Percentiles rank a stretch among this genome's conserved stretches.
These are phyloP conservation scores for Cephalopterus ornatus DNA, from an alignment of 2,113 vertebrate species.

Conservation along the genomic window DNA sequence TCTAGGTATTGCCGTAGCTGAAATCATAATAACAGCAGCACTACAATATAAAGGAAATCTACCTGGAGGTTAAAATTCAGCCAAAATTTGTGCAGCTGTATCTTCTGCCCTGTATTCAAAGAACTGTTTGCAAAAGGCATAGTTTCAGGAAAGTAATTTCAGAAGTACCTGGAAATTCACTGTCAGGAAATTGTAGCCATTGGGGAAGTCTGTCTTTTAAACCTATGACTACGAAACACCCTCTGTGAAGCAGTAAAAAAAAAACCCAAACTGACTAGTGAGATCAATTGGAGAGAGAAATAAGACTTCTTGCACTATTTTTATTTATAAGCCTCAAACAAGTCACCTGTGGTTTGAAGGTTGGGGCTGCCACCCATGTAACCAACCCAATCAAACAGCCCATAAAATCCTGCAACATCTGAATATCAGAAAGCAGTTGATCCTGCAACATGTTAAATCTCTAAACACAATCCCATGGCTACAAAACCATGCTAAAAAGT, in stretches of 20 bases:
- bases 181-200: not conserved
- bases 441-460: not conserved
- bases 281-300: not conserved
- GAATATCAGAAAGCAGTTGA: not conserved
- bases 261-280: not conserved
- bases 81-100: not conserved
- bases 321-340: not conserved
- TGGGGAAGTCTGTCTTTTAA: not conserved
- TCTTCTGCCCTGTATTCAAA: not conserved
- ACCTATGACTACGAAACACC: not conserved
- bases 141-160: not conserved
- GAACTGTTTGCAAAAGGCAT: not conserved
- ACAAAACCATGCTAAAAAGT: not conserved
- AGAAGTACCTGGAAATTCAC: not conserved
- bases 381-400: not conserved
- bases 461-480: not conserved
- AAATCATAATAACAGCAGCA: not conserved
- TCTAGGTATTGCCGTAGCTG: not conserved
- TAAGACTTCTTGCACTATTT: not conserved
- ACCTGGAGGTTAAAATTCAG: not conserved
- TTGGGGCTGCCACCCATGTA: not conserved
- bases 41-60: not conserved
- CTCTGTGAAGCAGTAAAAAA: not conserved
- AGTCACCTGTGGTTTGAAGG: not conserved
- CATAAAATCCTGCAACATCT: not conserved